Percentiles rank a stretch among this genome's conserved stretches.
Conservation (phyloP, 2,113 vertebrate genomes). For the Macquaria australasica region DNA sequence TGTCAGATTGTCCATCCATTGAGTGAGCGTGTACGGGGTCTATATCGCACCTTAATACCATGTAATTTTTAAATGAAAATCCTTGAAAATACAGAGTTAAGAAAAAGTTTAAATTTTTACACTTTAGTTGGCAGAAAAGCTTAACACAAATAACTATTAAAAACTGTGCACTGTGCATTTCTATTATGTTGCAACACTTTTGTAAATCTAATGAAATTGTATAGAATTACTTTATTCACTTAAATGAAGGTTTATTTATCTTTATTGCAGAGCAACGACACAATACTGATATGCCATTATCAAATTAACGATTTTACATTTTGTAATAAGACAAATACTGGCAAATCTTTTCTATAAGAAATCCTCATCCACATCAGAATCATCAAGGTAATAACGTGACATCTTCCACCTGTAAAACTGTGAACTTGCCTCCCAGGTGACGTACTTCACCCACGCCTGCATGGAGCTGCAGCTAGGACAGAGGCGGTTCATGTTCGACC, state of each 20-base stretch:
- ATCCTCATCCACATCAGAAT: not conserved
- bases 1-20: no score
- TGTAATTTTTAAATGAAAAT: not conserved
- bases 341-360: not conserved
- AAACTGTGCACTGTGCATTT: not conserved
- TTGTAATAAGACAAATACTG: no score
- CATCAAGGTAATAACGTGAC: not conserved
- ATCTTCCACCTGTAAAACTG: not conserved
- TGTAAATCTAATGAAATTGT: not conserved
- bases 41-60: no score
- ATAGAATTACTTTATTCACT: not conserved
- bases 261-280: no score
- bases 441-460: slow-evolving; percentile 87
- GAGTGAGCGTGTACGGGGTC: no score
- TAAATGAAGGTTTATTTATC: not conserved
- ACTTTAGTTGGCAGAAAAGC: not conserved
- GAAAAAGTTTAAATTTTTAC: no score
- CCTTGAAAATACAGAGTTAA: not conserved
- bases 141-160: not conserved
- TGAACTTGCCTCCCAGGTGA: slow-evolving; percentile 76
- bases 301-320: no score
- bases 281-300: no score
- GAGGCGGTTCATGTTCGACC: slow-evolving; percentile 85
- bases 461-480: slow-evolving; percentile 85
- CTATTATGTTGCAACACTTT: no score